phyloP scores from a whole-genome alignment of 2,888 invertebrate genomes.

The Hetaerina titia region DNA sequence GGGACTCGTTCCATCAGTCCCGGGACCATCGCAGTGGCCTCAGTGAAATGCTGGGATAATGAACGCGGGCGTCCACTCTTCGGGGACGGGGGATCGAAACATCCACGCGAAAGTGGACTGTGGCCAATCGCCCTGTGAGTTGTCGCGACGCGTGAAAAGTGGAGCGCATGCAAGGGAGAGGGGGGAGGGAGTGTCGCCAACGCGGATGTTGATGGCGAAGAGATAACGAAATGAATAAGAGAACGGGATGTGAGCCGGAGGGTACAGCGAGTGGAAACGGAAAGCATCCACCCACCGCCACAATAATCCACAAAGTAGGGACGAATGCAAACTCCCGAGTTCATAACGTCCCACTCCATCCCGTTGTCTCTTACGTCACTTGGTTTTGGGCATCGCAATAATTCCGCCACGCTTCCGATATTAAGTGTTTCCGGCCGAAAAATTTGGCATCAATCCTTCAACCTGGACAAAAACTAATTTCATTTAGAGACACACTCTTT shows the following conservation, averaged over 20 bases:
- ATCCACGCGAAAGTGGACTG: constrained; percentile 16
- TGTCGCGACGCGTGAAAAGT: constrained; percentile 11
- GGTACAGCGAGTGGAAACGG: not conserved
- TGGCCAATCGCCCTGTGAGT: not conserved
- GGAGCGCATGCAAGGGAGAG: not conserved
- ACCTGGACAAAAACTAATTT: too few relatives aligned
- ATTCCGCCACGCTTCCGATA: too few relatives aligned
- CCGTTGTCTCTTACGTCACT: too few relatives aligned
- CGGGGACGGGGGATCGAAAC: not conserved
- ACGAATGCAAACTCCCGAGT: not conserved
- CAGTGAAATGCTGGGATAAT: not conserved
- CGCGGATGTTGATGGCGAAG: not conserved
- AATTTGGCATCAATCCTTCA: too few relatives aligned
- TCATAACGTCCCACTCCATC: too few relatives aligned
- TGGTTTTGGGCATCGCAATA: too few relatives aligned
- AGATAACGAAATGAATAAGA: not conserved
- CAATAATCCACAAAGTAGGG: not conserved
- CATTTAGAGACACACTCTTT: too few relatives aligned
- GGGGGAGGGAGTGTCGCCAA: not conserved
- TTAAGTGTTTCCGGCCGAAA: too few relatives aligned
- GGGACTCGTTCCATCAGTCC: too few relatives aligned
- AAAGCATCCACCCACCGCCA: not conserved
- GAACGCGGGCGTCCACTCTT: not conserved
- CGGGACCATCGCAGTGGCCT: too few relatives aligned
- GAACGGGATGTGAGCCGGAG: not conserved